Percentiles rank a stretch among this genome's conserved stretches.
Evolutionary conservation across 1,140 invertebrate genomes (phyloP).

Genomic region (Propsilocerus akamusi): DNA sequence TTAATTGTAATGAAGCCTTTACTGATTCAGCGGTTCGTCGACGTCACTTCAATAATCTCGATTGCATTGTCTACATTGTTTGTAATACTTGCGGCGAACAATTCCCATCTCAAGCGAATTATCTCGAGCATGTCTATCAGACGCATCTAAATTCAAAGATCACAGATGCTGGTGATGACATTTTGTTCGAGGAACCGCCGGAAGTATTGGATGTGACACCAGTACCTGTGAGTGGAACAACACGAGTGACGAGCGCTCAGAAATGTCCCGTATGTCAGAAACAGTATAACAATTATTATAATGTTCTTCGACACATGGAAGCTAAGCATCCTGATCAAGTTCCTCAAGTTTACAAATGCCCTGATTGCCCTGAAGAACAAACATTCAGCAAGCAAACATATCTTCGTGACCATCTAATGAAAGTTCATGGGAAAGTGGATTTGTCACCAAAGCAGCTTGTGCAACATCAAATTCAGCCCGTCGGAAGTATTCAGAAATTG

Average conservation of each 20-base stretch:
- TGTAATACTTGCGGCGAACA: constrained; percentile 23
- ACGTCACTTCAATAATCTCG: constrained; percentile 24
- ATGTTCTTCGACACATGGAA: constrained; percentile 23
- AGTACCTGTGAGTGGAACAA: neutral
- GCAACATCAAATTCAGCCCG: neutral
- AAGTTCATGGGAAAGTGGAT: constrained; percentile 12
- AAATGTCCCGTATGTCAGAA: constrained; percentile 22
- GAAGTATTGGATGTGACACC: neutral
- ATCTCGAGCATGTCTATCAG: constrained; percentile 22
- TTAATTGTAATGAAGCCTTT: constrained; percentile 20
- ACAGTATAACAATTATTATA: constrained; percentile 24
- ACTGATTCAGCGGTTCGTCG: constrained; percentile 20
- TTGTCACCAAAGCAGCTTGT: neutral
- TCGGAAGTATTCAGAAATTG: neutral
- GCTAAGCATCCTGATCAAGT: constrained; percentile 24
- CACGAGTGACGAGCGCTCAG: constrained; percentile 10
- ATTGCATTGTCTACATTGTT: constrained; percentile 21
- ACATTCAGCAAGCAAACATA: constrained; percentile 12
- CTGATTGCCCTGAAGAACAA: constrained; percentile 13
- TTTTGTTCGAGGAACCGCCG: constrained; percentile 7
- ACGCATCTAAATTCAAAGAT: constrained; percentile 14
- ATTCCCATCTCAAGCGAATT: constrained; percentile 20
- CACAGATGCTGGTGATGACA: constrained; percentile 13
- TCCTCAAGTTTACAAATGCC: constrained; percentile 22
- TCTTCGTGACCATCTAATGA: constrained; percentile 22